Base-by-base conservation (phyloP, 1,140 invertebrate genomes). In the Pomacea maculata region DNA sequence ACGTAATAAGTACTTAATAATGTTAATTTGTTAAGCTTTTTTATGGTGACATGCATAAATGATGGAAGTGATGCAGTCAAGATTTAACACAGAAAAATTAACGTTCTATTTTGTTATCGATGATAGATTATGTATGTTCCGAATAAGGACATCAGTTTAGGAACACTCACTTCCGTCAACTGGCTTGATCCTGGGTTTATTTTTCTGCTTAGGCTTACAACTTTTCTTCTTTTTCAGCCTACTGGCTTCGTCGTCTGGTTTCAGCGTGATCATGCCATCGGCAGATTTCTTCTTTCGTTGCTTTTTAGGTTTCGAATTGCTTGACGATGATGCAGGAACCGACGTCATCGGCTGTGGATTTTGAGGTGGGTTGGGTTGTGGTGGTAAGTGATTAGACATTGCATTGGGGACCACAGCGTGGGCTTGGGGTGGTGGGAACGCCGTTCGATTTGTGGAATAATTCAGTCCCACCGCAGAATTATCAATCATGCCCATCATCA, bases 401-500 rank as follows among this genome's bases (percentile, higher is more conserved):
- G 77, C 55, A 67, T 17, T 55, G 34, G 77, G 67, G 45, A 78
- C 67, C 34, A 17, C 64, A n/a, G 77, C 17, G 52, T 78, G 77
- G 45, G 77, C 77, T 19, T 78, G 65, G 9, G 77, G 67, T 57
- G 77, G 65, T 10, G 77, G 77, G 21, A 78, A 78, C 17, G 34
- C 17, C 61, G 25, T 11, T 45, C 75, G 64, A 54, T 70, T 70
- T 25, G 77, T 57, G 52, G 77, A 70, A 52, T 70, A 70, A 67
- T 78, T 78, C 34, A 78, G 19, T 54, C 67, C 77, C 17, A 78
- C 77, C 19, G 77, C 67, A n/a, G 45, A 67, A 45, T 65, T 64
- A n/a, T 78, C 77, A 65, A 78, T 57, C 34, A 70, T 68, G 67
- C 77, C 67, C 77, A 78, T 78, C 77, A 78, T 57, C 67, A 78